Conservation (phyloP, 2,888 invertebrate genomes). For the Bedellia somnulentella region DNA sequence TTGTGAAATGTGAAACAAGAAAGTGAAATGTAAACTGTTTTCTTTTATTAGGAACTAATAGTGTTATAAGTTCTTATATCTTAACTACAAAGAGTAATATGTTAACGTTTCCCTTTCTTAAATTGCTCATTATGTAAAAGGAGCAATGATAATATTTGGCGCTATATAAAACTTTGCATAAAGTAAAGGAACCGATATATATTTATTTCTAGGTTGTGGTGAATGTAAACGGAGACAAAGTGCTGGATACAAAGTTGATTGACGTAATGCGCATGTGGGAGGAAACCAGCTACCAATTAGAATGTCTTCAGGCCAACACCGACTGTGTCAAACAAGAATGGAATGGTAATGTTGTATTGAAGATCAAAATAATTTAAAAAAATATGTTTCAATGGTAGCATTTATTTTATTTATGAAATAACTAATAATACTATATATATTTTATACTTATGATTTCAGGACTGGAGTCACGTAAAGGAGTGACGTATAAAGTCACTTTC, state of each 20-base stretch:
- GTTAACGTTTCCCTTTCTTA: no score
- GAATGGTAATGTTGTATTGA: slow-evolving; percentile 31
- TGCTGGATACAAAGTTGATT: slow-evolving; percentile 66
- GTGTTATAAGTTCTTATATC: no score
- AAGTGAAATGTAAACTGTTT: no score
- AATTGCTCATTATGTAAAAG: no score
- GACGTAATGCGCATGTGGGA: slow-evolving; percentile 88
- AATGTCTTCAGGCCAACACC: slow-evolving; percentile 80
- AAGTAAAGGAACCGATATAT: background rate
- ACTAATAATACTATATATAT: background rate
- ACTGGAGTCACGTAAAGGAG: slow-evolving; percentile 68
- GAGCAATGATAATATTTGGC: no score
- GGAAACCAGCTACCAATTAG: slow-evolving; percentile 90
- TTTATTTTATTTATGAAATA: background rate
- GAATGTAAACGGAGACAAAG: slow-evolving; percentile 59
- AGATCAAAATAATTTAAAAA: slow-evolving; percentile 1
- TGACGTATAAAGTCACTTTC: slow-evolving; percentile 72
- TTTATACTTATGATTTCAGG: slow-evolving; percentile 19
- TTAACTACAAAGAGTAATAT: no score
- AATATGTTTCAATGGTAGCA: background rate
- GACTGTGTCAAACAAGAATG: slow-evolving; percentile 81
- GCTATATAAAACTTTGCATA: no score
- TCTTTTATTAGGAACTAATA: no score
- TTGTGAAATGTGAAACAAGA: no score
- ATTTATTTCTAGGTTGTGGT: slow-evolving; percentile 38